Percentiles rank a stretch among this genome's conserved stretches.
Conservation (phyloP, 2,797 vertebrate species). For the Myotis myotis region DNA sequence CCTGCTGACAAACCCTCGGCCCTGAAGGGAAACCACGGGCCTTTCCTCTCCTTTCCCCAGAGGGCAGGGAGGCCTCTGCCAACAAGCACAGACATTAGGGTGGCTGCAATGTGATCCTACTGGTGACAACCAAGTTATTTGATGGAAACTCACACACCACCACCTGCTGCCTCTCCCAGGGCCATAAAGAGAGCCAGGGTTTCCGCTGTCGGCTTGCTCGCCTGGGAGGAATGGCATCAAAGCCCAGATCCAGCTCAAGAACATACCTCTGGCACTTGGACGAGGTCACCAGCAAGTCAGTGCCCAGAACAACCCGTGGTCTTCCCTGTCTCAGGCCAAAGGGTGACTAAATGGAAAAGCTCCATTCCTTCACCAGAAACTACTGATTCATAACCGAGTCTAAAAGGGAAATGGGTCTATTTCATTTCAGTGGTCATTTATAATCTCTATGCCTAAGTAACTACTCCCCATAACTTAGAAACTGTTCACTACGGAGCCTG, state of each 20-base stretch:
- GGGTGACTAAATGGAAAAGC: background rate
- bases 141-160: constrained; percentile 87
- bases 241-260: constrained; percentile 71
- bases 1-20: constrained; percentile 20
- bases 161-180: constrained; percentile 80
- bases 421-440: background rate
- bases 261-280: constrained; percentile 74
- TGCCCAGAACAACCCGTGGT: constrained; percentile 33
- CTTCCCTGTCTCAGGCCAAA: background rate
- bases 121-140: constrained; percentile 86
- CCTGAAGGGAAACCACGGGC: background rate
- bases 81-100: constrained; percentile 81
- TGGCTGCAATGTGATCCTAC: constrained; percentile 83
- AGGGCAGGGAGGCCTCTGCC: constrained; percentile 17
- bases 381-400: background rate
- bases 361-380: constrained; percentile 19
- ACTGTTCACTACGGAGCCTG: constrained; percentile 16
- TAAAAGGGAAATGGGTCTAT: background rate
- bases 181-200: constrained; percentile 89
- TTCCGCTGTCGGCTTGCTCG: constrained; percentile 81
- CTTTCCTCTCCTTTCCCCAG: constrained; percentile 50
- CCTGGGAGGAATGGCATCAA: constrained; percentile 70
- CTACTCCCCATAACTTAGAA: constrained; percentile 19
- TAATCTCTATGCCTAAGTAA: background rate
- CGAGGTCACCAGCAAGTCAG: constrained; percentile 70